These are phyloP conservation scores for Drosophila ironensis DNA, from an alignment of 1,140 invertebrate genomes.

Conservation along the genomic window DNA sequence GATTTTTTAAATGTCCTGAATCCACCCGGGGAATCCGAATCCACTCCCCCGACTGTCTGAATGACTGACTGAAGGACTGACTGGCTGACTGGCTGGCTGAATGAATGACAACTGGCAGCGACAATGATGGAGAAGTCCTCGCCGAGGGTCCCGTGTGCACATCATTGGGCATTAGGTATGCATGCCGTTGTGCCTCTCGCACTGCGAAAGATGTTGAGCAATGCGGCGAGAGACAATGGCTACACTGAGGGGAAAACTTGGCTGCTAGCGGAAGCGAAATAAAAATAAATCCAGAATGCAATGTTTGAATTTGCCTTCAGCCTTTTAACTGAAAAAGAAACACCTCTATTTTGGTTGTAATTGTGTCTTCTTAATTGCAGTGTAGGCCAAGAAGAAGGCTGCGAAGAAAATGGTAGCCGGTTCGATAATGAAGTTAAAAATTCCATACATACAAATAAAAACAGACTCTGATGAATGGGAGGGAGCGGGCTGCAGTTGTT, in stretches of 20 bases:
- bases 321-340: too few species aligned
- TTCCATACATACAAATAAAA: constrained; percentile 78
- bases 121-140: constrained; percentile 44
- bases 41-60: constrained; percentile 14
- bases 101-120: constrained; percentile 31
- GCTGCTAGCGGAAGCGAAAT: constrained; percentile 5
- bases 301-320: too few species aligned
- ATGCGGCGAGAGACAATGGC: constrained; percentile 62
- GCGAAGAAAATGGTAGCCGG: constrained; percentile 47
- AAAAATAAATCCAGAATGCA: too few species aligned
- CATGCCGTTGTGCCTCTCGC: constrained; percentile 59
- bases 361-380: too few species aligned
- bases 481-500: constrained; percentile 50
- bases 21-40: constrained; percentile 10
- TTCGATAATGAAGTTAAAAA: constrained; percentile 77
- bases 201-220: constrained; percentile 61
- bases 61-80: neutral
- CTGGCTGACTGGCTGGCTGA: neutral
- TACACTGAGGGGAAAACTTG: constrained; percentile 6
- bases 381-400: constrained; percentile 35
- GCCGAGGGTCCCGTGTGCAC: constrained; percentile 53
- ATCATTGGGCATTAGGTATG: constrained; percentile 77
- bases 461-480: constrained; percentile 21
- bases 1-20: constrained; percentile 50
- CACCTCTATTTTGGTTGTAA: too few species aligned